Conservation (phyloP, 1,140 invertebrate genomes). For the Nephila pilipes region DNA sequence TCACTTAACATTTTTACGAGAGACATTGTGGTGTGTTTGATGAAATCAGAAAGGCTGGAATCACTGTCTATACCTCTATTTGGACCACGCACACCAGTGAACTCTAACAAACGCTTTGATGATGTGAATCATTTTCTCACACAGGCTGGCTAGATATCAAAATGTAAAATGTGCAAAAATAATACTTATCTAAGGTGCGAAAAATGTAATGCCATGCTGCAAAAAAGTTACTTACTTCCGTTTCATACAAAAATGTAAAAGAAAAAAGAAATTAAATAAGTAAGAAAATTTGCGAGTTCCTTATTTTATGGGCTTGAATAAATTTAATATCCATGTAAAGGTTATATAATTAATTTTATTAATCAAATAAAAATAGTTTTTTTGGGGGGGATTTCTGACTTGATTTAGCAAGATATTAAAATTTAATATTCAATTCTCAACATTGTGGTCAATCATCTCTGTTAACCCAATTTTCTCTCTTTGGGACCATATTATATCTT, state of each 20-base stretch:
- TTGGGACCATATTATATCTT: conserved; percentile 9
- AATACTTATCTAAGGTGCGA: too few species aligned
- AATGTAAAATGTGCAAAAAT: too few species aligned
- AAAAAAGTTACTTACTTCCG: neutral
- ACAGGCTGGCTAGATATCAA: too few species aligned
- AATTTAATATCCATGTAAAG: neutral
- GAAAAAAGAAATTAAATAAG: neutral
- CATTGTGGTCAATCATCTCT: too few species aligned
- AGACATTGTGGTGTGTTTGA: conserved; percentile 31
- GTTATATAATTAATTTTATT: neutral
- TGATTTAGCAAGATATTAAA: too few species aligned
- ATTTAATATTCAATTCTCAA: too few species aligned
- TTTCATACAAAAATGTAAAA: too few species aligned
- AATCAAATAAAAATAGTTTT: conserved; percentile 21
- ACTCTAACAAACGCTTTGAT: too few species aligned
- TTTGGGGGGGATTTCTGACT: conserved; percentile 22
- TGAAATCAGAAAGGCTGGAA: conserved; percentile 26
- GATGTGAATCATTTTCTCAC: too few species aligned
- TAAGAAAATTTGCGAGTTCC: too few species aligned
- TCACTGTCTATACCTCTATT: neutral
- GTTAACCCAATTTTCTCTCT: too few species aligned
- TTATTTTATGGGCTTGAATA: too few species aligned
- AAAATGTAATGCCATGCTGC: neutral
- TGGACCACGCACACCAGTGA: neutral
- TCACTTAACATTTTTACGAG: neutral